Conservation (phyloP, 2,797 vertebrate genomes). For the Lepilemur ruficaudatus region DNA sequence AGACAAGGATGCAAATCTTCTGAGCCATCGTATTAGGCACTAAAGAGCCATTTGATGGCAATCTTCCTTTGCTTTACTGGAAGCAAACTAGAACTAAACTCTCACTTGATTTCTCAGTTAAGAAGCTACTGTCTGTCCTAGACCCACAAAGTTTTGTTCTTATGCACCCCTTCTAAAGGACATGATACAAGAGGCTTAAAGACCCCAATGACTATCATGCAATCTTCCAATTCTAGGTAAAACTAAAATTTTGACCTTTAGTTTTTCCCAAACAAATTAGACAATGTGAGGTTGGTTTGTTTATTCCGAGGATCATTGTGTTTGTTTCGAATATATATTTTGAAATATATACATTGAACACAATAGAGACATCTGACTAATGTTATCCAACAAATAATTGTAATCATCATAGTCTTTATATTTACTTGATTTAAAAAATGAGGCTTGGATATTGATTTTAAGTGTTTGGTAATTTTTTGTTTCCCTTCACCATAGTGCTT, state of each 20-base stretch:
- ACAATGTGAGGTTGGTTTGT: not conserved
- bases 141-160: not conserved
- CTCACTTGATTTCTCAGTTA: not conserved
- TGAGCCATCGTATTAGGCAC: not conserved
- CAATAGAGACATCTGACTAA: not conserved
- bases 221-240: not conserved
- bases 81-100: not conserved
- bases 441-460: not conserved
- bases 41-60: slow-evolving; percentile 9
- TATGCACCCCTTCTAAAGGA: not conserved
- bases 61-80: not conserved
- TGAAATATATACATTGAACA: not conserved
- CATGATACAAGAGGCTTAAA: not conserved
- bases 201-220: not conserved
- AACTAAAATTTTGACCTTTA: slow-evolving; percentile 13
- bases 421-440: not conserved
- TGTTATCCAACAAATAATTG: not conserved
- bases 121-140: not conserved
- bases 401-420: not conserved
- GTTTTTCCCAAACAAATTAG: not conserved
- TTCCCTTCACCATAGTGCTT: slow-evolving; percentile 15
- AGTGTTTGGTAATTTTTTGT: slow-evolving; percentile 15
- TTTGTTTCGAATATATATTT: not conserved
- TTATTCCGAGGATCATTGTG: not conserved
- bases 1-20: not conserved